A percentile compares a stretch with the other conserved stretches of the same genome.
Evolutionary conservation across 2,888 invertebrate species (phyloP).

Genomic region (Drosophila recens): DNA sequence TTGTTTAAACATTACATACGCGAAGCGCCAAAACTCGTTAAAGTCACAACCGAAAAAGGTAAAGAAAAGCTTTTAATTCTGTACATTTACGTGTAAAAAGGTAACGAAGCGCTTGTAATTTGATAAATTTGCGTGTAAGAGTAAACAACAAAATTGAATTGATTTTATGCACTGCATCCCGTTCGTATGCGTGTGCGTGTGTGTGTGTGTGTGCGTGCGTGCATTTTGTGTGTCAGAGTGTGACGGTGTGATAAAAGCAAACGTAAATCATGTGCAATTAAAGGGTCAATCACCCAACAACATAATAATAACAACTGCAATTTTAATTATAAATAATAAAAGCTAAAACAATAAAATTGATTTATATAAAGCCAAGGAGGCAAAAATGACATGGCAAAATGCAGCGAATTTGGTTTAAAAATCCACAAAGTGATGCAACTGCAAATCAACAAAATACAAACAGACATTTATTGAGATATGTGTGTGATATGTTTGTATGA

Average conservation of each 20-base stretch:
- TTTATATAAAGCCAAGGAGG: slow-evolving; percentile 7
- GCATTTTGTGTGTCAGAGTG: slow-evolving; percentile 35
- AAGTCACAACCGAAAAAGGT: slow-evolving; percentile 8
- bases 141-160: slow-evolving; percentile 28
- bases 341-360: slow-evolving; percentile 15
- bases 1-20: slow-evolving; percentile 41
- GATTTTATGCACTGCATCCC: slow-evolving; percentile 33
- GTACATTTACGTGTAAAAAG: slow-evolving; percentile 1
- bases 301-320: slow-evolving; percentile 32
- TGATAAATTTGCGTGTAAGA: slow-evolving; percentile 19
- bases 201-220: slow-evolving; percentile 28
- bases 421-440: slow-evolving; percentile 60
- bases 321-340: slow-evolving; percentile 10
- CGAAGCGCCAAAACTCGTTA: slow-evolving; percentile 13
- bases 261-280: slow-evolving; percentile 65
- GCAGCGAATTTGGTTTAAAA: slow-evolving; percentile 43
- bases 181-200: slow-evolving; percentile 14
- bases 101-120: slow-evolving; percentile 15
- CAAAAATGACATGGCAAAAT: slow-evolving; percentile 29
- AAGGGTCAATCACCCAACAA: slow-evolving; percentile 64
- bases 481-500: slow-evolving; percentile 1
- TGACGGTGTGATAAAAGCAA: slow-evolving; percentile 39
- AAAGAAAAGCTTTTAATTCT: slow-evolving; percentile 16
- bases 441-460: slow-evolving; percentile 47
- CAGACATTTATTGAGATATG: slow-evolving; percentile 8